A percentile compares a stretch with the other conserved stretches of the same genome.
Conservation (phyloP, 1,140 invertebrate genomes). For the Halyomorpha halys region DNA sequence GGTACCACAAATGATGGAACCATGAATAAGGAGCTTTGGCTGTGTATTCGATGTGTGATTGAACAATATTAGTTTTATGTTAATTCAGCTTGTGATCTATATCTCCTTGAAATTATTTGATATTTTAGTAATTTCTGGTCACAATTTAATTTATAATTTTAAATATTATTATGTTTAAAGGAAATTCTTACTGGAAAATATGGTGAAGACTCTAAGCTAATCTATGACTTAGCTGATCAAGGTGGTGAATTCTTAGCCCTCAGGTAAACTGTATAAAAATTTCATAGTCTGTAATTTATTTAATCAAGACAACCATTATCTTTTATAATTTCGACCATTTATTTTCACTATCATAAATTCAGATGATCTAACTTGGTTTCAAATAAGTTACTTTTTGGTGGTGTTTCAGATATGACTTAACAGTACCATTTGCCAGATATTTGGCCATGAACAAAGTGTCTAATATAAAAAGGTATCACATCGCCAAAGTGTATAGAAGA, state of each 20-base stretch:
- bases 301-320: no score
- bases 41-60: no score
- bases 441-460: slow-evolving; percentile 96
- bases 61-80: no score
- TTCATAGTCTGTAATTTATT: no score
- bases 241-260: slow-evolving; percentile 91
- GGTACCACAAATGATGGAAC: no score
- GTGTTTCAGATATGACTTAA: slow-evolving; percentile 67
- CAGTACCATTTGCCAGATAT: slow-evolving; percentile 94
- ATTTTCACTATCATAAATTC: no score
- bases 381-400: background rate
- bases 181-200: slow-evolving; percentile 98
- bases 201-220: slow-evolving; percentile 97
- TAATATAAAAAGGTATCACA: slow-evolving; percentile 88
- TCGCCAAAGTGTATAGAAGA: slow-evolving; percentile 91
- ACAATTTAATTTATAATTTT: slow-evolving; percentile 2
- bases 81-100: no score
- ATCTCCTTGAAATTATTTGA: background rate
- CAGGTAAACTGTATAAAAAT: background rate
- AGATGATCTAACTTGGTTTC: no score
- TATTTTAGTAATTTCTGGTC: background rate
- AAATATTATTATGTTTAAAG: slow-evolving; percentile 41
- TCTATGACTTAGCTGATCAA: slow-evolving; percentile 97
- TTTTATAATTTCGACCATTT: no score
- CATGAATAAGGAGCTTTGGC: no score